phyloP scores from a whole-genome alignment of 2,888 invertebrate genomes.

The Eulithis prunata region DNA sequence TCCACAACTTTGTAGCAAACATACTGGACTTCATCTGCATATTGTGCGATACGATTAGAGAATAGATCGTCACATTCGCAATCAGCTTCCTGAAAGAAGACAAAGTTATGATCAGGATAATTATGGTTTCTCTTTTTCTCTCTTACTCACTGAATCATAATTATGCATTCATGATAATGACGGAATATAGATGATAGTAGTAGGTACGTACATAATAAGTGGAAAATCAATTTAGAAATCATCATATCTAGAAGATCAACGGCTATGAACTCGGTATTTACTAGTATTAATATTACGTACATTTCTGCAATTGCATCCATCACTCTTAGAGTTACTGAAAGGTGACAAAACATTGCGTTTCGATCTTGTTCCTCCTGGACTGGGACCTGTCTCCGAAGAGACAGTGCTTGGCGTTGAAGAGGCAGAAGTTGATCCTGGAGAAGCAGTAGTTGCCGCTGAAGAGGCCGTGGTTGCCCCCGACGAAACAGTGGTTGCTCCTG shows the following conservation, averaged over 20 bases:
- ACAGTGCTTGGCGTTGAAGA: conserved; percentile 12
- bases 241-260: no score
- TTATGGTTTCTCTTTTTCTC: background rate
- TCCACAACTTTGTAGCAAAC: conserved; percentile 25
- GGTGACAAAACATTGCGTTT: conserved; percentile 19
- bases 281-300: conserved; percentile 9
- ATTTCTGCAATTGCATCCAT: conserved; percentile 22
- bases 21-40: conserved; percentile 20
- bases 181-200: no score
- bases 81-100: conserved; percentile 32
- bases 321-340: conserved; percentile 2
- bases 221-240: no score
- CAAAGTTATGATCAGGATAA: background rate
- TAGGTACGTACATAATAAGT: no score
- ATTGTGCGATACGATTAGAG: background rate
- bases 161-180: no score
- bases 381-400: background rate
- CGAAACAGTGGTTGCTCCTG: conserved; percentile 12
- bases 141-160: no score
- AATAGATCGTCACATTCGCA: conserved; percentile 21
- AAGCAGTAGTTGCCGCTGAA: conserved; percentile 18
- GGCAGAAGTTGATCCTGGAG: conserved; percentile 23
- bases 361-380: conserved; percentile 8
- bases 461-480: conserved; percentile 13
- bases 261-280: no score